Conservation (phyloP, 2,797 vertebrate genomes). For the Nothura maculosa region DNA sequence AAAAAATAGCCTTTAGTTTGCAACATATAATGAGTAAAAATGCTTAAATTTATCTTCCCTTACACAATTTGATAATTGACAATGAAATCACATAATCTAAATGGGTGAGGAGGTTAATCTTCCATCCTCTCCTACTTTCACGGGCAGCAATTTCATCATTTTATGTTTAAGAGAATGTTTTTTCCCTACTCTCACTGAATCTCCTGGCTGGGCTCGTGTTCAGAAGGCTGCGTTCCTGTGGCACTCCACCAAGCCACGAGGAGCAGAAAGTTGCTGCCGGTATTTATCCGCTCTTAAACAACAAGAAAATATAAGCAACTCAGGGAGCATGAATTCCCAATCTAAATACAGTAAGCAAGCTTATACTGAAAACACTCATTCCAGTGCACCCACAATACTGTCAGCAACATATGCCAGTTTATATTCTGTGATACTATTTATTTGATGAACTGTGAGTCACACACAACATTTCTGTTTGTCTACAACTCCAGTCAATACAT, state of each 20-base stretch:
- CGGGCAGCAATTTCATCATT: not conserved
- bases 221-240: not conserved
- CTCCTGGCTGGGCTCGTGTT: not conserved
- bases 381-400: not conserved
- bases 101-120: accelerated
- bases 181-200: not conserved
- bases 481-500: not conserved
- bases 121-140: not conserved
- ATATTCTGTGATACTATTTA: not conserved
- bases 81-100: not conserved
- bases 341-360: not conserved
- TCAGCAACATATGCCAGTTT: not conserved
- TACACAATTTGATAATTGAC: not conserved
- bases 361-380: not conserved
- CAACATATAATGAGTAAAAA: not conserved
- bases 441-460: not conserved
- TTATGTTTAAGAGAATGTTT: not conserved
- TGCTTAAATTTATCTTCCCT: not conserved
- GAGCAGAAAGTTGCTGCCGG: not conserved
- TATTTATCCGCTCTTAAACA: not conserved
- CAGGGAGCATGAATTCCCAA: not conserved
- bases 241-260: not conserved
- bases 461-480: not conserved
- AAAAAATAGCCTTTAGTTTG: not conserved
- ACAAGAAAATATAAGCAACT: not conserved